Conservation (phyloP, 1,140 invertebrate species). For the Nasonia vitripennis region DNA sequence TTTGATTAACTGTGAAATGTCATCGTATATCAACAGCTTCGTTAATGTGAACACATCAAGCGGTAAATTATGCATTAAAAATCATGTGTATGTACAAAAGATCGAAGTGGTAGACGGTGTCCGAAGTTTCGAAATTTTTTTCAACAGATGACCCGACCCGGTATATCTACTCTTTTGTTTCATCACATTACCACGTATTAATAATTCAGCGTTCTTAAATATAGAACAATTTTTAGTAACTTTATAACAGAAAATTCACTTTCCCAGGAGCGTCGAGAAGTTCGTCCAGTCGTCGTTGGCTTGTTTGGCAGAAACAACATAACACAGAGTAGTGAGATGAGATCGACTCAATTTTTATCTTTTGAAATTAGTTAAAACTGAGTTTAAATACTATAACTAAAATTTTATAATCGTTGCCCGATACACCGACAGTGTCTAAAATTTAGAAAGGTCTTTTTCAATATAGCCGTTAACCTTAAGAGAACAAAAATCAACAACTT, state of each 20-base stretch:
- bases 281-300: conserved; percentile 47
- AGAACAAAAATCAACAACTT: not conserved
- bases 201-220: not conserved
- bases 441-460: not conserved
- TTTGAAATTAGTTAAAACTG: too few species aligned
- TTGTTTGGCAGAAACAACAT: conserved; percentile 29
- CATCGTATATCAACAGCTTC: not conserved
- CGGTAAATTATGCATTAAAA: not conserved
- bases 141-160: conserved; percentile 7
- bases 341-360: too few species aligned
- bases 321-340: not conserved
- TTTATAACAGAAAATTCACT: conserved; percentile 33
- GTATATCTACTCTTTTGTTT: not conserved
- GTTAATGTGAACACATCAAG: conserved; percentile 47
- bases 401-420: too few species aligned
- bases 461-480: not conserved
- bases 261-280: conserved; percentile 29
- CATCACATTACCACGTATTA: conserved; percentile 14
- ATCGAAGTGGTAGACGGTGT: conserved; percentile 50
- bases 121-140: conserved; percentile 35
- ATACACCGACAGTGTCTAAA: too few species aligned
- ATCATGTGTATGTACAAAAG: conserved; percentile 42
- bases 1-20: conserved; percentile 39
- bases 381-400: too few species aligned
- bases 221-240: conserved; percentile 27